Base-by-base conservation (phyloP, 92 coral and sea anemone genomes). In the Zoanthus gigantus region DNA sequence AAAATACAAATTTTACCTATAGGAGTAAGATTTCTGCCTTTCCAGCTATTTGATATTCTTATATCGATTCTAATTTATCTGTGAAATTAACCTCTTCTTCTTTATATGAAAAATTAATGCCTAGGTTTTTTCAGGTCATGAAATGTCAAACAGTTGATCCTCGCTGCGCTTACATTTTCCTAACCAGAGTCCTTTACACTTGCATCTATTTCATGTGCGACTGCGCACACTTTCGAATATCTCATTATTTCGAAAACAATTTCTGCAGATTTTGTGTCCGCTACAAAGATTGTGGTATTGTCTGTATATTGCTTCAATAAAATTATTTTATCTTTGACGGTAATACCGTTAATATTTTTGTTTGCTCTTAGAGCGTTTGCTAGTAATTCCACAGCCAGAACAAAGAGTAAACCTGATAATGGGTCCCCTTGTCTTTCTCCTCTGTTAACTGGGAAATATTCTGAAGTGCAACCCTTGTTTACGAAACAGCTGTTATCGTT, bases 81-180 rank as follows among this genome's bases (percentile, higher is more conserved):
- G 57, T 52, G 57, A 52, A 52, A 0, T 52, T 50, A 50, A 50
- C 54, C 10, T 46, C 32, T 7, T 47, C 79, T 74, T 74, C 18
- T 9, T 72, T 72, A 34, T 72, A 72, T 37, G 77, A 72, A 72
- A 72, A 72, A 72, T 72, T 15, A 29, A 72, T 52, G 77, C 77
- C 75, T 14, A 74, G 29, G 57, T 30, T 48, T 46, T 74, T 74
- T 74, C 60, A 9, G 61, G 60, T 60, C 57, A 45, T 17, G 61
- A 47, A 28, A 74, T 74, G 8, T 47, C 79, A 60, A 74, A 46
- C 31, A 47, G 37, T 30, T 48, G 23, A 13, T 13, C 34, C 42
- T 72, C 37, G 77, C 47, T 31, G 48, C 37, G n/a, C 37, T 34
- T 72, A 9, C 17, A 34, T 72, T 31, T 72, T 31, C 77, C 53